Percentiles rank a stretch among this genome's conserved stretches.
Conservation (phyloP, 2,113 vertebrate genomes). For the Seriola rivoliana region DNA sequence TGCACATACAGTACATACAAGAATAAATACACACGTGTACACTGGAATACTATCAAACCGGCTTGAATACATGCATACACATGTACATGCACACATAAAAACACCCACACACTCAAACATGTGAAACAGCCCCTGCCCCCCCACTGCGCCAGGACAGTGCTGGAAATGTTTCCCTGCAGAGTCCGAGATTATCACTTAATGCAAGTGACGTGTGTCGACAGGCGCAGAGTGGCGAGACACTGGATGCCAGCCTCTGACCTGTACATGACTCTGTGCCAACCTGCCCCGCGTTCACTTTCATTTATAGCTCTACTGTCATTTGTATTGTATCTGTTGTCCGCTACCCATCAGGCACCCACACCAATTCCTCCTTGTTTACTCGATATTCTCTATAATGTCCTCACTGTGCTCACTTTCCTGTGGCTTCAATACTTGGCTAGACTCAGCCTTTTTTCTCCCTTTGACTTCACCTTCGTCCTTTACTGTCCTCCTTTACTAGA, state of each 20-base stretch:
- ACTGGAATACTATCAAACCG: background rate
- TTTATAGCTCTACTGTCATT: constrained; percentile 38
- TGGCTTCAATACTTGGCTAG: background rate
- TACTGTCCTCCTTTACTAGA: background rate
- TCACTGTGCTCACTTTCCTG: background rate
- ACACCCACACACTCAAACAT: background rate
- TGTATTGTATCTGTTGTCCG: constrained; percentile 5
- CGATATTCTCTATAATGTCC: background rate
- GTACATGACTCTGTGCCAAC: constrained; percentile 14
- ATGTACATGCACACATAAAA: background rate
- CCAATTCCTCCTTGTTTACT: background rate
- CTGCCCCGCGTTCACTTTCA: constrained; percentile 28
- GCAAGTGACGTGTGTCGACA: background rate
- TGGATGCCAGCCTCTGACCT: constrained; percentile 27
- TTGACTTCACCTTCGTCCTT: background rate
- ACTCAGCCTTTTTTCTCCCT: background rate
- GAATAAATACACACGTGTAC: background rate
- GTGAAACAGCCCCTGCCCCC: background rate
- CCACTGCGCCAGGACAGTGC: background rate
- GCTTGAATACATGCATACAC: background rate
- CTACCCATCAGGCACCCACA: background rate
- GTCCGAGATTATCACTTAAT: constrained; percentile 13
- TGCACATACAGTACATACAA: background rate
- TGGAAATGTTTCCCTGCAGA: background rate
- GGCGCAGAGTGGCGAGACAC: background rate